These are phyloP conservation scores for Andrena haemorrhoa DNA, from an alignment of 2,888 invertebrate genomes.

Conservation along the genomic window DNA sequence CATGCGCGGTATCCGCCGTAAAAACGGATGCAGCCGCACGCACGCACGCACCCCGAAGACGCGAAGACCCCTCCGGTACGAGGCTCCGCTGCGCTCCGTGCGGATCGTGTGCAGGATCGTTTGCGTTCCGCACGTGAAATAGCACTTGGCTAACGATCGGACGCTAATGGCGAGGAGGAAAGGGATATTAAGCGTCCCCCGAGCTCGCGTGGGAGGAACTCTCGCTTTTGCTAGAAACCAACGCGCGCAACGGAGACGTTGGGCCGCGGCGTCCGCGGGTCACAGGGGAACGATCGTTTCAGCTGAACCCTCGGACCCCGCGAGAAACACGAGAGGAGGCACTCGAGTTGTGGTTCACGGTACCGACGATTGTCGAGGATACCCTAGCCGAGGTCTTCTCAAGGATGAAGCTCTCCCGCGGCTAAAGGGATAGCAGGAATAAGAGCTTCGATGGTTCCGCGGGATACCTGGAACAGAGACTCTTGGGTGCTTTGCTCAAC, in stretches of 20 bases:
- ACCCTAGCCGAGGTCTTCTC: background rate
- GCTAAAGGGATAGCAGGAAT: too few species aligned
- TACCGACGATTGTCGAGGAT: background rate
- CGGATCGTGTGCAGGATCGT: slow-evolving; percentile 55
- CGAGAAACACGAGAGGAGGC: slow-evolving; percentile 6
- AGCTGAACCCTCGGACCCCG: background rate
- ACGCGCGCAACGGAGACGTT: slow-evolving; percentile 62
- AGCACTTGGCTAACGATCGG: slow-evolving; percentile 63
- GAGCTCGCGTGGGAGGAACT: slow-evolving; percentile 62
- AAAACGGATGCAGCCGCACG: slow-evolving; percentile 48
- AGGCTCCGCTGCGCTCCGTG: slow-evolving; percentile 1
- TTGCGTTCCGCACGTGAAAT: slow-evolving; percentile 57
- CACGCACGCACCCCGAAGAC: slow-evolving; percentile 5
- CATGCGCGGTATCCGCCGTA: slow-evolving; percentile 51
- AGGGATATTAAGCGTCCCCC: slow-evolving; percentile 61
- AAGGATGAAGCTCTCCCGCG: background rate
- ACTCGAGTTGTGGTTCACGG: background rate
- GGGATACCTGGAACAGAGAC: background rate
- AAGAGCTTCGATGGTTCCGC: too few species aligned
- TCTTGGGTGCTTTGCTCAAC: background rate
- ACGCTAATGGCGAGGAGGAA: slow-evolving; percentile 64
- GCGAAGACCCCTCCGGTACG: background rate
- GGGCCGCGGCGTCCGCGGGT: slow-evolving; percentile 31
- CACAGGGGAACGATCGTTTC: background rate
- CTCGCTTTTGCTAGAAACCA: slow-evolving; percentile 60